Percentiles rank a stretch among this genome's conserved stretches.
Conservation (phyloP, 2,888 invertebrate genomes). For the Drosophila mayaguana region DNA sequence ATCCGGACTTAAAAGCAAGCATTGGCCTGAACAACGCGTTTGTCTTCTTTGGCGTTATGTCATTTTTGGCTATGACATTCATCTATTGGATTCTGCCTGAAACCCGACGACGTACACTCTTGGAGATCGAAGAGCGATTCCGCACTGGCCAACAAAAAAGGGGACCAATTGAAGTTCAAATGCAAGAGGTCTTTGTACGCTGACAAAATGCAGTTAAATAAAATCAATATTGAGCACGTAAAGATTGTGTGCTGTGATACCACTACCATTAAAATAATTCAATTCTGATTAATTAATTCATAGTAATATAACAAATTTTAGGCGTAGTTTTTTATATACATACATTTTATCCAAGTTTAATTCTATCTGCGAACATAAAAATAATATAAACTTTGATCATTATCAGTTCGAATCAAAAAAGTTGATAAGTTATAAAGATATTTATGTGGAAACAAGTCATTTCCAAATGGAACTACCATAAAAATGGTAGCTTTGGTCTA, state of each 20-base stretch:
- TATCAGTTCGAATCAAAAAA: too few relatives aligned
- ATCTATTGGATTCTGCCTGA: conserved; percentile 89
- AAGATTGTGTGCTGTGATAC: conserved; percentile 63
- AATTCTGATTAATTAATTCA: background rate
- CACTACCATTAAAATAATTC: background rate
- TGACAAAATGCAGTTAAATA: background rate
- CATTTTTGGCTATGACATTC: conserved; percentile 87
- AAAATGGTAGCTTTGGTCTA: too few relatives aligned
- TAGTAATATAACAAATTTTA: too few relatives aligned
- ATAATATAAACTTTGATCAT: background rate
- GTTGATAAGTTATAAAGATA: too few relatives aligned
- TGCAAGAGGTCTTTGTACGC: conserved; percentile 66
- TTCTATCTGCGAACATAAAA: background rate
- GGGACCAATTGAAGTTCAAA: conserved; percentile 61
- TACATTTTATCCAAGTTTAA: background rate
- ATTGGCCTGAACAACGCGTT: conserved; percentile 89
- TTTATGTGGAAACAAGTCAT: too few relatives aligned
- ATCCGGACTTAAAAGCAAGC: conserved; percentile 87
- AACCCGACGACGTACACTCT: conserved; percentile 89
- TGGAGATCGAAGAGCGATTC: conserved; percentile 88
- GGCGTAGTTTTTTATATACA: background rate
- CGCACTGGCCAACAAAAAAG: conserved; percentile 48
- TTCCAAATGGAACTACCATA: too few relatives aligned
- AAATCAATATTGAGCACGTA: conserved; percentile 1
- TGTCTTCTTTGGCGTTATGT: conserved; percentile 87